These are phyloP conservation scores for Epizoanthus illoricatus DNA, from an alignment of 92 coral and sea anemone genomes.

Conservation along the genomic window DNA sequence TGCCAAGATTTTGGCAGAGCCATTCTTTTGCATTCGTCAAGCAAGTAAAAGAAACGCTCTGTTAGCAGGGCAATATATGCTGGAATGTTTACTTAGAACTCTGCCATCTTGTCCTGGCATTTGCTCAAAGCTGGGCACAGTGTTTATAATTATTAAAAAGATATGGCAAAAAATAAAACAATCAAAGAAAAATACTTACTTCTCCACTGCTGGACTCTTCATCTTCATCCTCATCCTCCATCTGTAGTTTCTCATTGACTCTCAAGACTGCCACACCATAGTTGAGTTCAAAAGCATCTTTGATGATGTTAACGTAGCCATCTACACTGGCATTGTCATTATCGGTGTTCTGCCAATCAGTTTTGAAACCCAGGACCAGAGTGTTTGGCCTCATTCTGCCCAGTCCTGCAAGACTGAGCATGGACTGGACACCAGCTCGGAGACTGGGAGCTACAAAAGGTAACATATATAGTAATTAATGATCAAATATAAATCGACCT, in stretches of 20 bases:
- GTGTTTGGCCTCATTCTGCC: slow-evolving; percentile 97
- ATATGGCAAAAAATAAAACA: too few species aligned
- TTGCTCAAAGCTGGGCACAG: too few species aligned
- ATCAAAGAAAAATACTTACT: not conserved
- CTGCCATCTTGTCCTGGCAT: too few species aligned
- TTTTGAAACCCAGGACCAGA: slow-evolving; percentile 86
- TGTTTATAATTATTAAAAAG: too few species aligned
- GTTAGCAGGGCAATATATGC: too few species aligned
- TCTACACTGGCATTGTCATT: slow-evolving; percentile 56
- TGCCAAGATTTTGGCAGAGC: too few species aligned
- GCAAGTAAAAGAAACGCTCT: too few species aligned
- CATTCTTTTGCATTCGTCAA: too few species aligned
- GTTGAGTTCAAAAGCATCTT: slow-evolving; percentile 82
- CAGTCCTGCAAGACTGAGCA: slow-evolving; percentile 87
- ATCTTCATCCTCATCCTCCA: slow-evolving; percentile 51
- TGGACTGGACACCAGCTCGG: slow-evolving; percentile 87
- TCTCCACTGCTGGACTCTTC: slow-evolving; percentile 20
- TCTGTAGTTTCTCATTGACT: slow-evolving; percentile 57
- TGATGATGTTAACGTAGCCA: slow-evolving; percentile 76
- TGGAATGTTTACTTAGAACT: too few species aligned
- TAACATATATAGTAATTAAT: not conserved
- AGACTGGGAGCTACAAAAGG: slow-evolving; percentile 63
- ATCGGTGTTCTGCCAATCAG: slow-evolving; percentile 66
- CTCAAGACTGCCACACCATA: slow-evolving; percentile 87
- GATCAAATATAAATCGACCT: too few species aligned